A percentile compares a stretch with the other conserved stretches of the same genome.
Conservation (phyloP, 2,113 vertebrate genomes). For the Eptesicus fuscus region DNA sequence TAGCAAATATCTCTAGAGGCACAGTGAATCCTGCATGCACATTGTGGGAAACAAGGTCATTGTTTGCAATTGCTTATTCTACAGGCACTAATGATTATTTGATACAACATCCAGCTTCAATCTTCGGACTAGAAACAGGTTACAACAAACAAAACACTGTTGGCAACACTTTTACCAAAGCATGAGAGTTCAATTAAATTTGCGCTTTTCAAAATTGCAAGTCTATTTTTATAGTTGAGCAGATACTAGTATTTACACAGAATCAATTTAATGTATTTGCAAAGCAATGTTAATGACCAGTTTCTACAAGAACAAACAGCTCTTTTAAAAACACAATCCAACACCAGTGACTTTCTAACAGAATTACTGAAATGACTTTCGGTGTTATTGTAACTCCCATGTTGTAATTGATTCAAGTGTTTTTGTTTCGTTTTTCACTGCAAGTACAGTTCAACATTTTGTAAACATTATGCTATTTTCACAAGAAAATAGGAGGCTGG, state of each 20-base stretch:
- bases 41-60: conserved; percentile 41
- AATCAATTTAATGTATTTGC: conserved; percentile 37
- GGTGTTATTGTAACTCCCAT: neutral
- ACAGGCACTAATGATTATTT: conserved; percentile 34
- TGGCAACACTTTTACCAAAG: conserved; percentile 17
- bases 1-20: conserved; percentile 27
- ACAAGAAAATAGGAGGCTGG: neutral
- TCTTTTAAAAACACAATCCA: conserved; percentile 41
- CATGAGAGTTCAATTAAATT: conserved; percentile 10
- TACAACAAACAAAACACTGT: neutral
- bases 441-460: neutral
- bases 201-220: conserved; percentile 32
- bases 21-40: neutral
- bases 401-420: conserved; percentile 23
- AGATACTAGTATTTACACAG: neutral
- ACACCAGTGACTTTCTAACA: neutral
- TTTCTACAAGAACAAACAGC: conserved; percentile 1
- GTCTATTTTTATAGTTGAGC: conserved; percentile 45
- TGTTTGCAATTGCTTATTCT: conserved; percentile 52
- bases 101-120: neutral
- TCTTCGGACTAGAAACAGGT: neutral
- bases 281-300: neutral
- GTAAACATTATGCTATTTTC: neutral
- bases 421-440: neutral
- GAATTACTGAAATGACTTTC: neutral